A percentile compares a stretch with the other conserved stretches of the same genome.
Conservation (phyloP, 2,888 invertebrate species). For the Calliphora vomitoria region DNA sequence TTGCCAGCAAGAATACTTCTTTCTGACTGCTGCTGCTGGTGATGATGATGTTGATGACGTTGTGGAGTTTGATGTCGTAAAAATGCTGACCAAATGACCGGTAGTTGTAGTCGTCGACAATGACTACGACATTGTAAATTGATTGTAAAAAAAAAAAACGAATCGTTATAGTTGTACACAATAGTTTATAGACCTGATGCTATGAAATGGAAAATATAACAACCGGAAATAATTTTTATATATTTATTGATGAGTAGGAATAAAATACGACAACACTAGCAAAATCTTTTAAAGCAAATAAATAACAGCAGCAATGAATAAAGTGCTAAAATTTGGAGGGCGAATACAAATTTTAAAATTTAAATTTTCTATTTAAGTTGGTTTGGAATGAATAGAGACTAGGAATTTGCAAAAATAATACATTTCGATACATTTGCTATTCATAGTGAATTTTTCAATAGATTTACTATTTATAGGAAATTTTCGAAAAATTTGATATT, state of each 20-base stretch:
- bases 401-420: too few relatives aligned
- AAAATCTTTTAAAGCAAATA: constrained; percentile 21
- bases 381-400: background rate
- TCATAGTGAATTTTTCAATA: too few relatives aligned
- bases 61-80: constrained; percentile 44
- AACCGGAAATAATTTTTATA: constrained; percentile 64
- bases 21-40: background rate
- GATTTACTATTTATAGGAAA: too few relatives aligned
- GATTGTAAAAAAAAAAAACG: constrained; percentile 59
- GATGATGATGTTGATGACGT: constrained; percentile 26
- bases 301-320: constrained; percentile 20
- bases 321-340: constrained; percentile 17
- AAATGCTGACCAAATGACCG: constrained; percentile 72
- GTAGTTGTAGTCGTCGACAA: constrained; percentile 65
- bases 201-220: constrained; percentile 25
- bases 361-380: constrained; percentile 12
- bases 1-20: too few relatives aligned
- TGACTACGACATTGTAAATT: constrained; percentile 69
- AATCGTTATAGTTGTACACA: constrained; percentile 48
- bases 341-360: background rate
- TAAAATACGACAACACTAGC: constrained; percentile 15
- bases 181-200: constrained; percentile 59
- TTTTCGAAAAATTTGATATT: too few relatives aligned
- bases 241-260: constrained; percentile 44
- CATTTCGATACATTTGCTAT: too few relatives aligned